Conservation (phyloP, 1,140 invertebrate species). For the Brachionus koreanus region DNA sequence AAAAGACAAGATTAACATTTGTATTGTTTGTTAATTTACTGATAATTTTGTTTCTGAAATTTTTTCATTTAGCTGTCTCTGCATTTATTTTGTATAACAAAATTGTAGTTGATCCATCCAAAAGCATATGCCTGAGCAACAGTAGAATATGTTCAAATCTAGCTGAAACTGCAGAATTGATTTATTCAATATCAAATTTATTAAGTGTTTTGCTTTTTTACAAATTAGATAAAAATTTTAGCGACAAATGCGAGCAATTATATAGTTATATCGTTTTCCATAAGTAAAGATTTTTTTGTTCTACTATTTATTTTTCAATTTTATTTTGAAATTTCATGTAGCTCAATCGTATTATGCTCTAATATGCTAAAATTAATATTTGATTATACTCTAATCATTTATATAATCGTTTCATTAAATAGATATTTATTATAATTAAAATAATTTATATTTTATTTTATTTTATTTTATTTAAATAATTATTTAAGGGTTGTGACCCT, state of each 20-base stretch:
- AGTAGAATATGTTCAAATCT: not conserved
- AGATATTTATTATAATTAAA: too few relatives aligned
- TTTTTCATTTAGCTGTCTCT: not conserved
- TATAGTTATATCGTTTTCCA: too few relatives aligned
- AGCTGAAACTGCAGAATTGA: not conserved
- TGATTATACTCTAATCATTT: too few relatives aligned
- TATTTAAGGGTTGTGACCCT: too few relatives aligned
- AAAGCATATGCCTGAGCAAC: not conserved
- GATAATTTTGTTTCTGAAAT: not conserved
- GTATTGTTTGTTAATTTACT: not conserved
- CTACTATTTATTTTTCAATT: too few relatives aligned
- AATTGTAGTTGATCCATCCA: not conserved
- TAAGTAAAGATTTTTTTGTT: too few relatives aligned
- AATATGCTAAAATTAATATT: too few relatives aligned
- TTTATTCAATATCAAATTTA: not conserved
- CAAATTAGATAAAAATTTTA: not conserved
- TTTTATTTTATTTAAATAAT: too few relatives aligned
- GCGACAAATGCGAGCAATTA: too few relatives aligned
- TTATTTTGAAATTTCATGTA: not conserved
- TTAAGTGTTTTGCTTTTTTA: not conserved
- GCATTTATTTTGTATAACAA: not conserved
- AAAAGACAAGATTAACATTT: not conserved
- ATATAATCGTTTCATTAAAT: too few relatives aligned
- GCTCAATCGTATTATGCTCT: too few relatives aligned
- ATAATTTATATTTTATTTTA: too few relatives aligned